A percentile compares a stretch with the other conserved stretches of the same genome.
phyloP scores from a whole-genome alignment of 2,113 vertebrate genomes.

The Ploceus nigricollis region DNA sequence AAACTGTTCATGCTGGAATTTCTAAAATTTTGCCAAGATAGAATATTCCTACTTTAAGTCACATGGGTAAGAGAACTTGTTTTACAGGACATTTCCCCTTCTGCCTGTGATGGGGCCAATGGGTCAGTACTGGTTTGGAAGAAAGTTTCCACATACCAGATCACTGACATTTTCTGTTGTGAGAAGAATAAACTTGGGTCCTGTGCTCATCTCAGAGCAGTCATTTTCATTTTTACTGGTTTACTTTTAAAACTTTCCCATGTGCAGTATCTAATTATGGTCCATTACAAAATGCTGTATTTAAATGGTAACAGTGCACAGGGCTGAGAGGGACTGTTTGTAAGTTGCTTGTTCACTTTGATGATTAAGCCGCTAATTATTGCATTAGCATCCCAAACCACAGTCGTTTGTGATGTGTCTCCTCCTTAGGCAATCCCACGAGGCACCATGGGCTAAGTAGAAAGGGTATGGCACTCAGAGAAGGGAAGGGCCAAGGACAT shows the following conservation, averaged over 20 bases:
- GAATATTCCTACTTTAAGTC: neutral
- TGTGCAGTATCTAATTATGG: slow-evolving; percentile 36
- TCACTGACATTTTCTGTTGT: neutral
- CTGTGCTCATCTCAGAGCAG: neutral
- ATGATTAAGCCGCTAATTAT: slow-evolving; percentile 55
- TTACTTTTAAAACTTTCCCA: slow-evolving; percentile 43
- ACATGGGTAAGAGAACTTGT: neutral
- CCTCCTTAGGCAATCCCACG: neutral
- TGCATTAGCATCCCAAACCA: slow-evolving; percentile 46
- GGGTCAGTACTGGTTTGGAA: slow-evolving; percentile 18
- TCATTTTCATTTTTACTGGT: slow-evolving; percentile 61
- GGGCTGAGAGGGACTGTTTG: slow-evolving; percentile 11
- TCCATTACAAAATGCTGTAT: slow-evolving; percentile 10
- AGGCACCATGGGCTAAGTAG: neutral
- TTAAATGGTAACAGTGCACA: slow-evolving; percentile 1
- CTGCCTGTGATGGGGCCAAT: neutral
- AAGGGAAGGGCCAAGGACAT: neutral
- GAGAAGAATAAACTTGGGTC: neutral
- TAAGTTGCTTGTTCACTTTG: slow-evolving; percentile 39
- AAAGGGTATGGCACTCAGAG: neutral
- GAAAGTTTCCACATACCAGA: neutral
- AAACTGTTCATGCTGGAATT: neutral
- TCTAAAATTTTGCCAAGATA: neutral
- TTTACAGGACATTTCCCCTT: neutral
- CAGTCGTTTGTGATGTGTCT: neutral